Evolutionary conservation across 1,140 invertebrate species (phyloP), one percentile per base, ranked within the genome.

Genomic region (Homalodisca vitripennis): DNA sequence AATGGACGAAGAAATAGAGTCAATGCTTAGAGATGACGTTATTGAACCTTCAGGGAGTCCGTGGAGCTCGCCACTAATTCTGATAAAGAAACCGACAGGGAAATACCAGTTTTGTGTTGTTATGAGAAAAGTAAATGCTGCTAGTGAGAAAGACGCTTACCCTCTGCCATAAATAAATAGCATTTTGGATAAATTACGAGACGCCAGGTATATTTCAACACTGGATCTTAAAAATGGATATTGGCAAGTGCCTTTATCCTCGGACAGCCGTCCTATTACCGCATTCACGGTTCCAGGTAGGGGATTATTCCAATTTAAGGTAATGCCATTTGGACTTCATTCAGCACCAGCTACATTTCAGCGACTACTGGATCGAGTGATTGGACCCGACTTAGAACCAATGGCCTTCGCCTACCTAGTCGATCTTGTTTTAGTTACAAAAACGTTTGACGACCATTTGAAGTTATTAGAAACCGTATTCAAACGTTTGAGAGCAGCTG

Each of bases 91-190:
- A 68, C 82, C 82, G 32, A 80, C 85, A 67, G 78, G 78, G 1
- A 70, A 70, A 0, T 71, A 73, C 0, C 57, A 82, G 17, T 82
- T 84, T 65, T 84, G 82, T 68, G 70, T 84, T 0, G 82, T 85
- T 72, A 82, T 77, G 62, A 55, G 80, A 10, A 24, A 57, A 46
- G 41, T 86, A 0, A 86, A 86, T 70, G 31, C 63, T 0, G 71
- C 80, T 0, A 84, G 79, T 0, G 72, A 71, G 6, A 71, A 73
- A n/a, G 78, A 79, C 26, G 68, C 74, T 0, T 74, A 76, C 20
- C 73, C 74, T 3, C 41, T 79, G 10, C 74, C 76, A 1, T 62
- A 75, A 20, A 77, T 80, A 34, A 70, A 74, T 2, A 53, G 68
- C 3, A 78, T 77, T 17, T 57, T 80, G 17, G 73, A 77, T 57